Evolutionary conservation across 1,140 invertebrate species (phyloP).

Genomic region (Leptinotarsa undecemlineata): DNA sequence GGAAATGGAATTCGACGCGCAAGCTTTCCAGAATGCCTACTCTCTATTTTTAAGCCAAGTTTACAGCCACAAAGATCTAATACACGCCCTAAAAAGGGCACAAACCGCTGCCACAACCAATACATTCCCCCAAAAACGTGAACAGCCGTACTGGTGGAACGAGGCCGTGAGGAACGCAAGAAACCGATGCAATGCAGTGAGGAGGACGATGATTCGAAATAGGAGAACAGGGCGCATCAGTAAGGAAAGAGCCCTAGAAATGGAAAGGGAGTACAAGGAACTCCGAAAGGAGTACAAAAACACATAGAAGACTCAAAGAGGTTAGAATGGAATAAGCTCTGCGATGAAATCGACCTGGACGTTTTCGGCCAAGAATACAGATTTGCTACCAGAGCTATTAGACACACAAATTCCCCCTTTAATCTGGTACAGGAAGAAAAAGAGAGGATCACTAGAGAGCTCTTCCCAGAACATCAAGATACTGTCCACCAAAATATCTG

Average conservation of each 20-base stretch:
- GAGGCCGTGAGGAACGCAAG: neutral
- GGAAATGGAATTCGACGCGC: no score
- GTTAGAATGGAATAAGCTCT: neutral
- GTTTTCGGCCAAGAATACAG: neutral
- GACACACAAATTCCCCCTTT: neutral
- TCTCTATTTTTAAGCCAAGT: no score
- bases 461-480: neutral
- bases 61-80: no score
- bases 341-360: neutral
- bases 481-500: neutral
- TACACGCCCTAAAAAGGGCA: no score
- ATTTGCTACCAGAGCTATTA: neutral
- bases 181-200: neutral
- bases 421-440: neutral
- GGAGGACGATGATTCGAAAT: neutral
- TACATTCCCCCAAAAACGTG: no score
- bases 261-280: neutral
- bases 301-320: neutral
- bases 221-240: neutral
- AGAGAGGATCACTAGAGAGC: neutral
- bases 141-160: conserved; percentile 2
- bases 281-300: neutral
- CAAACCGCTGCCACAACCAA: no score
- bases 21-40: no score
- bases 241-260: neutral